Evolutionary conservation across 2,113 vertebrate species (phyloP).

Genomic region (Clarias batrachus): DNA sequence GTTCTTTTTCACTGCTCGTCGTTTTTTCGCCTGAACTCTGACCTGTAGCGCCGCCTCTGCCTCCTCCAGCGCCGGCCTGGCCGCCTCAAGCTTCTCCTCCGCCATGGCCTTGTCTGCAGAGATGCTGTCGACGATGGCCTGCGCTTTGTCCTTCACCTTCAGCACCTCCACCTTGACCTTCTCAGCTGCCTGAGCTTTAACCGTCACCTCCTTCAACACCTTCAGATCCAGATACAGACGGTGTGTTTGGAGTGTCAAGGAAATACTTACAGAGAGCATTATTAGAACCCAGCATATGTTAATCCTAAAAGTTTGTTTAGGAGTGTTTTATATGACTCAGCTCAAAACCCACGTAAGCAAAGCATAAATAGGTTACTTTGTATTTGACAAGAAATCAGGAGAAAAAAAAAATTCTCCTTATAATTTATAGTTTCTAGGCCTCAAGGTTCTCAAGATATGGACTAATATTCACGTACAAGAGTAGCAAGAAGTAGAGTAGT

Average conservation of each 20-base stretch:
- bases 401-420: too few relatives aligned
- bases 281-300: too few relatives aligned
- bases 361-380: background rate
- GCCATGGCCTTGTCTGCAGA: slow-evolving; percentile 88
- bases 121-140: slow-evolving; percentile 90
- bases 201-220: slow-evolving; percentile 93
- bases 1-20: background rate
- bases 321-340: background rate
- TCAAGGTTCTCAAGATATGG: background rate
- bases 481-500: background rate
- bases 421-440: background rate
- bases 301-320: background rate
- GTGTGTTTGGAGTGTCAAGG: background rate
- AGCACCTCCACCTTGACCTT: slow-evolving; percentile 90
- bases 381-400: background rate
- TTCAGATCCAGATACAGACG: slow-evolving; percentile 54
- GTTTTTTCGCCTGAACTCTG: too few relatives aligned
- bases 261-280: background rate
- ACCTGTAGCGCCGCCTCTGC: slow-evolving; percentile 91
- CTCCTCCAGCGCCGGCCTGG: slow-evolving; percentile 88
- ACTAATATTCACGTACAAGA: background rate
- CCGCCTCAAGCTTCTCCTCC: slow-evolving; percentile 86
- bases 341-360: background rate
- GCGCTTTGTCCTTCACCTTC: slow-evolving; percentile 95
- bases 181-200: slow-evolving; percentile 92